phyloP scores from a whole-genome alignment of 2,113 vertebrate species.

The Stegastes partitus region DNA sequence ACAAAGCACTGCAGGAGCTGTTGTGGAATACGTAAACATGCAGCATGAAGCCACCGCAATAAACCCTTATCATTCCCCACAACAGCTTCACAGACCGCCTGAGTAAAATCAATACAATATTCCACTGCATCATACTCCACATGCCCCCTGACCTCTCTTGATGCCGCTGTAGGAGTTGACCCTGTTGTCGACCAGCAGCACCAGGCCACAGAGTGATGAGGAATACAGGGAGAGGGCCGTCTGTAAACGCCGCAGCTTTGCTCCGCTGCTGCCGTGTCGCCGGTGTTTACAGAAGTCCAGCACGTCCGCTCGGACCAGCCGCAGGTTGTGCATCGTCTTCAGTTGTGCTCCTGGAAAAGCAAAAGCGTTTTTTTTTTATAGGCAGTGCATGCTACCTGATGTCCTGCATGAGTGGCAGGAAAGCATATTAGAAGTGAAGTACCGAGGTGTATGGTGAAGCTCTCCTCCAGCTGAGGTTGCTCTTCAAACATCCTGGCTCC shows the following conservation, averaged over 20 bases:
- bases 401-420: background rate
- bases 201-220: conserved; percentile 93
- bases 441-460: conserved; percentile 99
- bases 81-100: background rate
- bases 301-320: conserved; percentile 92
- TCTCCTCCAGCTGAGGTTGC: conserved; percentile 95
- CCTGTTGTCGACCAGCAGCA: conserved; percentile 95
- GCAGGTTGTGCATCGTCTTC: conserved; percentile 99
- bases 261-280: conserved; percentile 89
- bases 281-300: conserved; percentile 96
- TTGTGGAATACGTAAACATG: background rate
- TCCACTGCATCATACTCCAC: background rate
- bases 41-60: background rate
- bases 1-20: background rate
- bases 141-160: conserved; percentile 90
- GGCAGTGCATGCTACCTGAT: background rate
- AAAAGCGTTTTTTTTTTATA: background rate
- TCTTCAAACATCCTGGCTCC: conserved; percentile 92
- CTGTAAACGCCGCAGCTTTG: conserved; percentile 93
- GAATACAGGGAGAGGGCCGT: conserved; percentile 97
- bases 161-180: conserved; percentile 98
- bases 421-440: conserved; percentile 23
- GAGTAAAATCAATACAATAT: background rate
- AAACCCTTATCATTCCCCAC: background rate
- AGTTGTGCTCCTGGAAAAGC: conserved; percentile 92